Evolutionary conservation across 2,888 invertebrate genomes (phyloP).

Genomic region (Lydus trimaculatus): DNA sequence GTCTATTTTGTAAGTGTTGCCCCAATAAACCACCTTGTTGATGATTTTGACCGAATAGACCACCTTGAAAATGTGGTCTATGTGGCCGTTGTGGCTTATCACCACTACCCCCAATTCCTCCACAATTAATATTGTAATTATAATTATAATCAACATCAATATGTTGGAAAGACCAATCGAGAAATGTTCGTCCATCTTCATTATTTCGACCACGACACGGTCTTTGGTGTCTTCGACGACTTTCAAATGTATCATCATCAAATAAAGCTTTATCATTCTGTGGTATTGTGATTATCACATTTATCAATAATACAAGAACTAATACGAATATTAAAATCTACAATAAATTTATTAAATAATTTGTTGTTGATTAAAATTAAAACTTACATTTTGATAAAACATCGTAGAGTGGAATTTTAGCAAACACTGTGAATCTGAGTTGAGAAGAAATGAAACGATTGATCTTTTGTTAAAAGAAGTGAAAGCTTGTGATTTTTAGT

Average conservation of each 20-base stretch:
- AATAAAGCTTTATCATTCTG: slow-evolving; percentile 29
- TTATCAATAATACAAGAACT: neutral
- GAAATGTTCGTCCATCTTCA: slow-evolving; percentile 44
- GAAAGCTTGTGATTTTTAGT: neutral
- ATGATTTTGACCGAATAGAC: neutral
- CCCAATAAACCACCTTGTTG: neutral
- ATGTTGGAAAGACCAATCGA: slow-evolving; percentile 44
- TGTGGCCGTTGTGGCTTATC: slow-evolving; percentile 8
- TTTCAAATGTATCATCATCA: slow-evolving; percentile 16
- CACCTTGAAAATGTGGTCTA: neutral
- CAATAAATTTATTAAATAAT: slow-evolving; percentile 1
- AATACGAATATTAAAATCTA: slow-evolving; percentile 6
- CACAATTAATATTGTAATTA: slow-evolving; percentile 47
- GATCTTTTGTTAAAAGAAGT: slow-evolving; percentile 6
- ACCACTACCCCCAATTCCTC: slow-evolving; percentile 32
- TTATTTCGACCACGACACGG: slow-evolving; percentile 29
- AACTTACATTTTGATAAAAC: slow-evolving; percentile 24
- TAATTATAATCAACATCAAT: slow-evolving; percentile 47
- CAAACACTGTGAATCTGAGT: neutral
- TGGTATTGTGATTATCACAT: slow-evolving; percentile 8
- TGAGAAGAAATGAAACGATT: neutral
- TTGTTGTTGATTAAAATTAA: neutral
- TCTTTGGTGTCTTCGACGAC: slow-evolving; percentile 10
- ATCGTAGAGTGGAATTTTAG: neutral
- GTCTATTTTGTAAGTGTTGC: neutral